Conservation (phyloP, 2,888 invertebrate genomes). For the Drosophila borealis region DNA sequence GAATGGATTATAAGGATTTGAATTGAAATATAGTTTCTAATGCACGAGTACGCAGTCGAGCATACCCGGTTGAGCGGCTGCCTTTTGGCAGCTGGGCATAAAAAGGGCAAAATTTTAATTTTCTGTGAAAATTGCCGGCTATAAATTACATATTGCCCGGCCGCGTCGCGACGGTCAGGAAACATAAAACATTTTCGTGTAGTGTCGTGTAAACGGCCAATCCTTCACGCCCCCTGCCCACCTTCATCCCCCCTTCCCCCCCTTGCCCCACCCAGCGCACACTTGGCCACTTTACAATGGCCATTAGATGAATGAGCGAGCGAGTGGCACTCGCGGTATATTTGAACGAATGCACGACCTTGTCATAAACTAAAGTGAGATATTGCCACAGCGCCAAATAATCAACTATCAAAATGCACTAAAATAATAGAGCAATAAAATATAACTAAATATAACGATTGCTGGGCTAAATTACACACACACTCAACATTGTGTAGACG, state of each 20-base stretch:
- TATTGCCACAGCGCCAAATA: conserved; percentile 16
- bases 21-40: too few species aligned
- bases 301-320: conserved; percentile 44
- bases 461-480: not conserved
- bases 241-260: too few species aligned
- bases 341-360: conserved; percentile 19
- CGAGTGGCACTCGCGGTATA: conserved; percentile 6
- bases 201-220: conserved; percentile 60
- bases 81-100: not conserved
- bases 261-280: not conserved
- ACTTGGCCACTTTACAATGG: conserved; percentile 5
- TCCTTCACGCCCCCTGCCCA: not conserved
- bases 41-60: too few species aligned
- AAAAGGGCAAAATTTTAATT: conserved; percentile 60
- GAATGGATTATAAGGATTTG: too few species aligned
- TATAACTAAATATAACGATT: conserved; percentile 5
- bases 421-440: conserved; percentile 2
- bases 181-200: conserved; percentile 68
- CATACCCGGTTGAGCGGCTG: not conserved
- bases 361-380: conserved; percentile 35
- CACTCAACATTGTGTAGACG: too few species aligned
- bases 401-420: conserved; percentile 24
- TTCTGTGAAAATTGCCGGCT: conserved; percentile 68
- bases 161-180: conserved; percentile 32
- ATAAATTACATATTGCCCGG: conserved; percentile 67